Percentiles rank a stretch among this genome's conserved stretches.
phyloP scores from a whole-genome alignment of 2,113 vertebrate genomes.

The Cyphomyrus plagiostoma region DNA sequence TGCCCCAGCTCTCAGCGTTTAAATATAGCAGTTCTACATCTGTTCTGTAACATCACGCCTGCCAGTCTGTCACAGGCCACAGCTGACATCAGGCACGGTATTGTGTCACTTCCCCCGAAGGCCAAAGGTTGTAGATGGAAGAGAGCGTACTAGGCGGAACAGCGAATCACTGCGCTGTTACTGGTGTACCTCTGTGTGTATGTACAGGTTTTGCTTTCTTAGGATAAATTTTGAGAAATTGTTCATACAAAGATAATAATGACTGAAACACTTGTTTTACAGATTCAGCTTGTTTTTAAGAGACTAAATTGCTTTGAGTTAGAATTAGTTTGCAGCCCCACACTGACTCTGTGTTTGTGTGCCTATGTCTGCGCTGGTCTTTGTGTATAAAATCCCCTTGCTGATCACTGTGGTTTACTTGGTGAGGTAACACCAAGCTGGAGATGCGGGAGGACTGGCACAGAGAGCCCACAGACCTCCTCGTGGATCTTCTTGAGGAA shows the following conservation, averaged over 20 bases:
- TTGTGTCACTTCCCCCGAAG: background rate
- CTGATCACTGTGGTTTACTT: background rate
- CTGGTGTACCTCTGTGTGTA: background rate
- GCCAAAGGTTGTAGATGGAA: background rate
- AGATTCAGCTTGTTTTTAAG: background rate
- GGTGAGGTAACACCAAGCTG: background rate
- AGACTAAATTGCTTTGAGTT: background rate
- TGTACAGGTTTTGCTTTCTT: background rate
- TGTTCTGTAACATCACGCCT: conserved; percentile 23
- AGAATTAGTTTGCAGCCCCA: background rate
- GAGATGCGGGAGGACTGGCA: background rate
- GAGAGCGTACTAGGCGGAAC: background rate
- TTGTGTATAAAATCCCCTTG: background rate
- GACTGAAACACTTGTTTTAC: background rate
- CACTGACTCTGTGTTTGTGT: background rate
- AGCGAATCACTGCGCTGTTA: background rate
- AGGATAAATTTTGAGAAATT: background rate
- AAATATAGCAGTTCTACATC: conserved; percentile 26
- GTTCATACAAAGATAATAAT: background rate
- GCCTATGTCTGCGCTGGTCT: background rate
- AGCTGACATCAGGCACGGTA: background rate
- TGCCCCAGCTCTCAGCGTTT: background rate
- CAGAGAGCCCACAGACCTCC: conserved; percentile 66
- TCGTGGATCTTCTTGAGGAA: conserved; percentile 99
- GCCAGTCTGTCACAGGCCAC: background rate